Percentiles rank a stretch among this genome's conserved stretches.
Conservation (phyloP, 2,113 vertebrate species). For the Galbula dea region DNA sequence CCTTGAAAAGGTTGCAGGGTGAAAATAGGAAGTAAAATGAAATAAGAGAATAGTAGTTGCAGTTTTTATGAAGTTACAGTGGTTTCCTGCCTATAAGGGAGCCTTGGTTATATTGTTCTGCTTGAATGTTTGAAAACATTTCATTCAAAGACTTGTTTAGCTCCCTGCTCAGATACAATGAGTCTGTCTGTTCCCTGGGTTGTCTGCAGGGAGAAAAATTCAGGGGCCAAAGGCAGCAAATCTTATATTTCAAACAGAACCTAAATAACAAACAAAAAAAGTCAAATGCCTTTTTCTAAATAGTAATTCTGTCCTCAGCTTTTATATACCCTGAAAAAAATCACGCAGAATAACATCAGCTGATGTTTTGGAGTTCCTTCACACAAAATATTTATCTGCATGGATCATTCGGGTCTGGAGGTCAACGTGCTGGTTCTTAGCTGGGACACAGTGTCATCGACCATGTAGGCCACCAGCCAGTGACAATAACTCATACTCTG, state of each 20-base stretch:
- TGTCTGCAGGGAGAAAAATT: background rate
- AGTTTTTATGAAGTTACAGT: background rate
- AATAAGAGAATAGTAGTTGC: background rate
- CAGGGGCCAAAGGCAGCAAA: background rate
- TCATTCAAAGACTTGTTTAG: background rate
- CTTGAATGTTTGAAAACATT: background rate
- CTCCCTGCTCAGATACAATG: background rate
- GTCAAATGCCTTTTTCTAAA: background rate
- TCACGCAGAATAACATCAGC: background rate
- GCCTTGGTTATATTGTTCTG: background rate
- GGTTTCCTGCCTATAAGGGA: background rate
- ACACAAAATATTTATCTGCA: background rate
- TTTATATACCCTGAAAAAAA: background rate
- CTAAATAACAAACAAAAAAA: background rate
- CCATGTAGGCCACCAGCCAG: rapidly evolving
- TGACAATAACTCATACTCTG: background rate
- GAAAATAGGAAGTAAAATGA: background rate
- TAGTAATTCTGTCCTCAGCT: background rate
- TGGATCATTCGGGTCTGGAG: background rate
- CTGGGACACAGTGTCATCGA: background rate
- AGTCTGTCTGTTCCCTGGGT: background rate
- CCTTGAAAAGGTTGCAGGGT: background rate
- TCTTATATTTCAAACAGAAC: background rate
- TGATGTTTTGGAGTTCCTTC: background rate
- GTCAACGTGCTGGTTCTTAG: background rate